A percentile compares a stretch with the other conserved stretches of the same genome.
Conservation (phyloP, 2,888 invertebrate genomes). For the Pelosia muscerda region DNA sequence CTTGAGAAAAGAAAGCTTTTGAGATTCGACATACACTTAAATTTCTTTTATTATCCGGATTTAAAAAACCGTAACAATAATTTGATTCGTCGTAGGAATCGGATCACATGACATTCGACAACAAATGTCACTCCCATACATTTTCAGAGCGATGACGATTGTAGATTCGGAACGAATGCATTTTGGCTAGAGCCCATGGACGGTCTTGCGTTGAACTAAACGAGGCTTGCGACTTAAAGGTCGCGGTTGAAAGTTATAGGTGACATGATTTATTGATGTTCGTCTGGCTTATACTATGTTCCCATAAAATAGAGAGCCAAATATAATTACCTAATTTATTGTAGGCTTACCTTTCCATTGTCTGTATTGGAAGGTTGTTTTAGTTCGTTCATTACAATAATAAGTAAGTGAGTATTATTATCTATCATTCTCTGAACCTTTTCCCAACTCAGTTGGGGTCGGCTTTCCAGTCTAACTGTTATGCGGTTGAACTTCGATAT, state of each 20-base stretch:
- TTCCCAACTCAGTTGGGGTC: no score
- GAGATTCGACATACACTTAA: not conserved
- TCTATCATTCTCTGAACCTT: not conserved
- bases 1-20: no score
- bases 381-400: constrained; percentile 8
- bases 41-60: not conserved
- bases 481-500: no score
- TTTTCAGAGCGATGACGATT: no score
- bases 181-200: not conserved
- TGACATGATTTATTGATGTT: constrained; percentile 6
- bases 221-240: constrained; percentile 6
- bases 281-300: not conserved
- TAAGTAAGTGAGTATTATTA: not conserved
- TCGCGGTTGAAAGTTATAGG: constrained; percentile 10
- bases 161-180: no score
- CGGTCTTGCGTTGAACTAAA: not conserved
- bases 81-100: no score
- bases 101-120: no score
- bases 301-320: not conserved
- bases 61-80: not conserved
- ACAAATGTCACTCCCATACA: no score
- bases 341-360: not conserved
- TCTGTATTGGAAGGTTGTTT: constrained; percentile 17
- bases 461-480: no score
- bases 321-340: constrained; percentile 5